phyloP scores from a whole-genome alignment of 2,888 invertebrate species.

The Marronus borbonicus region DNA sequence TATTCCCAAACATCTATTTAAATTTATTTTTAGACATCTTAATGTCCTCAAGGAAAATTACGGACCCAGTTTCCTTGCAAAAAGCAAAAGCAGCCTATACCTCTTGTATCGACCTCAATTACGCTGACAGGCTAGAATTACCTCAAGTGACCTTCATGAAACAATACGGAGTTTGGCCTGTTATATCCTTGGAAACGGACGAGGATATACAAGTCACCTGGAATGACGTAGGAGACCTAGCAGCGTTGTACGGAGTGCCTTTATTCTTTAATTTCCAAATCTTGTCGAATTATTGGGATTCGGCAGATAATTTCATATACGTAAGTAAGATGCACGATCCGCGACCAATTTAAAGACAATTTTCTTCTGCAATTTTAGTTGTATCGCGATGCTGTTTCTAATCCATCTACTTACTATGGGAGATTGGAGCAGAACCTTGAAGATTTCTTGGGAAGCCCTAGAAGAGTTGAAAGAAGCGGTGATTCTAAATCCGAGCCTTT shows the following conservation, averaged over 20 bases:
- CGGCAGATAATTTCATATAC: constrained; percentile 63
- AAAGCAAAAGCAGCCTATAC: constrained; percentile 67
- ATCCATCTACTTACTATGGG: constrained; percentile 56
- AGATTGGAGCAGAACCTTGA: constrained; percentile 59
- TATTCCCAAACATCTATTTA: no score
- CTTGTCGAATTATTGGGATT: constrained; percentile 62
- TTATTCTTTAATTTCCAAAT: constrained; percentile 66
- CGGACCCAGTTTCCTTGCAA: constrained; percentile 65
- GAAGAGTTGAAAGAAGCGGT: constrained; percentile 1
- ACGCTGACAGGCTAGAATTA: constrained; percentile 59
- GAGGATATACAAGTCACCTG: constrained; percentile 59
- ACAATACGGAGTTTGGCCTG: constrained; percentile 65
- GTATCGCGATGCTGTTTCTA: constrained; percentile 57
- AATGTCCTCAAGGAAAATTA: constrained; percentile 52
- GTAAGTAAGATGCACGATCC: constrained; percentile 59
- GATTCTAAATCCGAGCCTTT: constrained; percentile 30
- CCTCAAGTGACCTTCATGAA: constrained; percentile 65
- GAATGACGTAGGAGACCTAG: constrained; percentile 64
- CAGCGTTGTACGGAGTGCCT: constrained; percentile 66
- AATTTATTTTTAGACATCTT: constrained; percentile 62
- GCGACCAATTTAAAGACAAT: neutral
- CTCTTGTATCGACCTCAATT: constrained; percentile 63
- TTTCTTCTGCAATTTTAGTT: constrained; percentile 52
- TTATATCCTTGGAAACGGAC: constrained; percentile 57
- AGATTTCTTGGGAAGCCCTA: constrained; percentile 48